Percentiles rank a stretch among this genome's conserved stretches.
Evolutionary conservation across 2,797 vertebrate genomes (phyloP).

Genomic region (Diglossa cyanea): DNA sequence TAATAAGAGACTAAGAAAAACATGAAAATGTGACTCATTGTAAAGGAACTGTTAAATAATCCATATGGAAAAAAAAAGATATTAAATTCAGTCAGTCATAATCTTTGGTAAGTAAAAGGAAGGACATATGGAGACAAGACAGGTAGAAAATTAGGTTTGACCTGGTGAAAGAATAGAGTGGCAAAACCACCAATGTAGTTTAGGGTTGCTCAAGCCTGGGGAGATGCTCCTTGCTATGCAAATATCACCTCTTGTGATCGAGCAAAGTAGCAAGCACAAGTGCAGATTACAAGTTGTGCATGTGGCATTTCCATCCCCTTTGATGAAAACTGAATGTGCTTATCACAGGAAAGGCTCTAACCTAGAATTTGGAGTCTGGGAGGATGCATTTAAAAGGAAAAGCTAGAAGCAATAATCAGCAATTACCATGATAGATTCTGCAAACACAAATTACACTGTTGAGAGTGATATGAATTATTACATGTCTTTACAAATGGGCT

Average conservation of each 20-base stretch:
- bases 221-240: neutral
- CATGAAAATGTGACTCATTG: neutral
- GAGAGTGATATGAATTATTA: neutral
- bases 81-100: neutral
- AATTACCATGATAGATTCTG: neutral
- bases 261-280: neutral
- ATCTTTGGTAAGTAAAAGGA: neutral
- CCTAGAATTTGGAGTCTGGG: neutral
- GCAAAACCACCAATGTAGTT: neutral
- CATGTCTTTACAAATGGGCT: neutral
- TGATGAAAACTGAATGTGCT: constrained; percentile 2
- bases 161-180: neutral
- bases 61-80: neutral
- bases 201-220: neutral
- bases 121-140: neutral
- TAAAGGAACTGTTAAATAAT: neutral
- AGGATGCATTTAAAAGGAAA: neutral
- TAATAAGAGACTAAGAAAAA: neutral
- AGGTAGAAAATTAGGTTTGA: neutral
- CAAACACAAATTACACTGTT: neutral
- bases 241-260: neutral
- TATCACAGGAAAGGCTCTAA: neutral
- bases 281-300: neutral
- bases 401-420: neutral
- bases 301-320: neutral